Evolutionary conservation across 2,797 vertebrate genomes (phyloP).

Genomic region (Pseudomugil gertrudae): DNA sequence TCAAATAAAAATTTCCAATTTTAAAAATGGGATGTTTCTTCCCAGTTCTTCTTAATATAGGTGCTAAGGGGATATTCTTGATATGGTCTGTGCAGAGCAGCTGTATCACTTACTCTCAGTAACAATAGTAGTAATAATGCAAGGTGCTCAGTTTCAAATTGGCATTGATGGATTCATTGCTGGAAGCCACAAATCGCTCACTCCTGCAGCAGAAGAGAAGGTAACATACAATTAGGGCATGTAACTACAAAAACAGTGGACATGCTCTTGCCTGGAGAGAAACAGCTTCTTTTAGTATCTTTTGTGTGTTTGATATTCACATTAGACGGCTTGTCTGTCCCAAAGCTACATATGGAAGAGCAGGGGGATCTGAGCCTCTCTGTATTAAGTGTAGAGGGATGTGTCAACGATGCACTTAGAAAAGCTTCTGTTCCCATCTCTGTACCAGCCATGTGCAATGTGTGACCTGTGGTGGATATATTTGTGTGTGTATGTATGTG

Average conservation of each 20-base stretch:
- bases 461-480: slow-evolving; percentile 41
- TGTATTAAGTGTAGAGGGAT: slow-evolving; percentile 37
- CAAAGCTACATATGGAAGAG: slow-evolving; percentile 33
- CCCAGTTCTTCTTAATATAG: too few relatives aligned
- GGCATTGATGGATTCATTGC: slow-evolving; percentile 66
- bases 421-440: slow-evolving; percentile 32
- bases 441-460: slow-evolving; percentile 37
- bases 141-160: slow-evolving; percentile 60
- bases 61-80: too few relatives aligned
- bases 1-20: too few relatives aligned
- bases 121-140: slow-evolving; percentile 50
- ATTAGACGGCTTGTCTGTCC: slow-evolving; percentile 34
- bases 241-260: slow-evolving; percentile 56
- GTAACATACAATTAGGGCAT: slow-evolving; percentile 65
- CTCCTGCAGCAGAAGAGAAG: slow-evolving; percentile 59
- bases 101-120: slow-evolving; percentile 22
- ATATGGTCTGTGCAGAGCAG: slow-evolving; percentile 31
- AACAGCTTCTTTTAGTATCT: slow-evolving; percentile 29
- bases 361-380: slow-evolving; percentile 13
- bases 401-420: slow-evolving; percentile 59
- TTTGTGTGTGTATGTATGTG: slow-evolving; percentile 44
- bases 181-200: slow-evolving; percentile 62
- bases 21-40: too few relatives aligned
- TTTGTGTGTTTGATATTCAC: slow-evolving; percentile 37
- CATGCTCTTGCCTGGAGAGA: slow-evolving; percentile 66